Evolutionary conservation across 1,140 invertebrate species (phyloP).

Genomic region (Holcopasites calliopsidis): DNA sequence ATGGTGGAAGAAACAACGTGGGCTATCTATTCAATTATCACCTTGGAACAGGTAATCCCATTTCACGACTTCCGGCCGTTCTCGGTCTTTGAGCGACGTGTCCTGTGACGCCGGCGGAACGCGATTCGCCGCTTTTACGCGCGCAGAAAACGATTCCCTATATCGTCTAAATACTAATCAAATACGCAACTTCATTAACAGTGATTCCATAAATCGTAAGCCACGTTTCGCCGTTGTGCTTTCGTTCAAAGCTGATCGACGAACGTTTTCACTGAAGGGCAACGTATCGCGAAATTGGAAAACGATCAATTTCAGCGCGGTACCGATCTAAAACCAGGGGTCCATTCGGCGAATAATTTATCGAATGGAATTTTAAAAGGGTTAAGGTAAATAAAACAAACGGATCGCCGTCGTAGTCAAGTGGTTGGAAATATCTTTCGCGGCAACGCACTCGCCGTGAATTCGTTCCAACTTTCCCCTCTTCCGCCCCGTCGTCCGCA

Average conservation of each 20-base stretch:
- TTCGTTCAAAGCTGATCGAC: too few species aligned
- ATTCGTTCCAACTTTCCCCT: slow-evolving; percentile 29
- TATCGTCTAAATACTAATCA: too few species aligned
- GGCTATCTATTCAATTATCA: slow-evolving; percentile 80
- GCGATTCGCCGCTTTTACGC: slow-evolving; percentile 50
- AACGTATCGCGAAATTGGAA: slow-evolving; percentile 13
- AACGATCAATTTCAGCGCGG: slow-evolving; percentile 23
- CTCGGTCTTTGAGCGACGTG: slow-evolving; percentile 77
- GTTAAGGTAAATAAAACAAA: slow-evolving; percentile 36
- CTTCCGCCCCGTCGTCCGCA: background rate
- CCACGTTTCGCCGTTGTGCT: too few species aligned
- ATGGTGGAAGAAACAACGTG: slow-evolving; percentile 47
- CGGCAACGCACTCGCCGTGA: slow-evolving; percentile 1
- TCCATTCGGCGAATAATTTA: slow-evolving; percentile 21
- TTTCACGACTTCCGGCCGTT: slow-evolving; percentile 80
- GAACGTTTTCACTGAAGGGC: background rate
- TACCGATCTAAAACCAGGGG: background rate
- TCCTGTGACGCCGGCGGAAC: slow-evolving; percentile 75
- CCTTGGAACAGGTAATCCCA: slow-evolving; percentile 75
- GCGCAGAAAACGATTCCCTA: slow-evolving; percentile 58
- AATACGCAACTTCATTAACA: too few species aligned
- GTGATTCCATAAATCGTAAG: too few species aligned
- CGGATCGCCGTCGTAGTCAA: slow-evolving; percentile 31
- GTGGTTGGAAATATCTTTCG: slow-evolving; percentile 33
- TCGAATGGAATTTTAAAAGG: slow-evolving; percentile 35